These are phyloP conservation scores for Myopa tessellatipennis DNA, from an alignment of 2,888 invertebrate genomes.

Conservation along the genomic window DNA sequence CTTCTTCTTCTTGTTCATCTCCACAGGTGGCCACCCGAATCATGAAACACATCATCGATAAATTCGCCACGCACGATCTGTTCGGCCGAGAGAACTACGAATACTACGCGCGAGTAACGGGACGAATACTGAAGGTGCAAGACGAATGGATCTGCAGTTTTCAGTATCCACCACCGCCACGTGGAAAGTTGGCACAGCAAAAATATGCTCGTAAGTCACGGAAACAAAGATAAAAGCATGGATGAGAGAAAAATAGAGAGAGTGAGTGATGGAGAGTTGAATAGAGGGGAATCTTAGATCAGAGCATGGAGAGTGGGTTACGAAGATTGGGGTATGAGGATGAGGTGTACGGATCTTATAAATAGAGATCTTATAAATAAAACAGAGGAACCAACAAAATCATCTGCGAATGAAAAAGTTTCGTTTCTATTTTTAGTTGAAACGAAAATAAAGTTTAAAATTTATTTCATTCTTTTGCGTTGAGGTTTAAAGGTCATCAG, in stretches of 20 bases:
- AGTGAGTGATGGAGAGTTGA: background rate
- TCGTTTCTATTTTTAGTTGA: conserved; percentile 14
- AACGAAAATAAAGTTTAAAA: conserved; percentile 7
- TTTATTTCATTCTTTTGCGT: background rate
- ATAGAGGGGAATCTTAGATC: background rate
- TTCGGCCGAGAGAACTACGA: conserved; percentile 96
- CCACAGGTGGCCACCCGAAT: conserved; percentile 91
- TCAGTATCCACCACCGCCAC: conserved; percentile 83
- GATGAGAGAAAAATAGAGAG: background rate
- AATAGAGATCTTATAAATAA: background rate
- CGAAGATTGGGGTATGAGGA: no score
- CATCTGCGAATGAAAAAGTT: background rate
- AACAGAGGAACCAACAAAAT: background rate
- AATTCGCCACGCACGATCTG: conserved; percentile 94
- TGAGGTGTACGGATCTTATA: background rate
- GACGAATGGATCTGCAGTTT: conserved; percentile 97
- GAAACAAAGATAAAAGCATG: background rate
- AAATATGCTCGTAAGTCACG: conserved; percentile 74
- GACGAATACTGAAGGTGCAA: conserved; percentile 89
- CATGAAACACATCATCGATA: conserved; percentile 96
- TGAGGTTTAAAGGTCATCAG: background rate
- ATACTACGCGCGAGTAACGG: conserved; percentile 94
- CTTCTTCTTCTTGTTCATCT: background rate
- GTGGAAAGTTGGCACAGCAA: conserved; percentile 74
- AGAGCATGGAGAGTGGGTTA: background rate